These are phyloP conservation scores for Alectoris magna DNA, from an alignment of 2,797 vertebrate genomes.

Conservation along the genomic window DNA sequence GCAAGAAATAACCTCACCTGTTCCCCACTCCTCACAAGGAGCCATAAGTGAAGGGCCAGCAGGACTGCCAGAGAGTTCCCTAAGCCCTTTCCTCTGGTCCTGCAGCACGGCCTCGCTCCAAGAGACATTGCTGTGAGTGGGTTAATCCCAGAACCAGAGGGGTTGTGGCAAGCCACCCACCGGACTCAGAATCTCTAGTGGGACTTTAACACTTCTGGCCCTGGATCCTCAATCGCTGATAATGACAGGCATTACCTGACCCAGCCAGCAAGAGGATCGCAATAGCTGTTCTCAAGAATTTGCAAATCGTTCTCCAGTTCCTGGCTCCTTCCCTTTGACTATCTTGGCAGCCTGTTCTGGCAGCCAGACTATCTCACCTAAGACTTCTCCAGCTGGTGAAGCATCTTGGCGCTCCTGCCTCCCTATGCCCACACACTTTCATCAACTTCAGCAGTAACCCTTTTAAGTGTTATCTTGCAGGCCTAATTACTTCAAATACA, in stretches of 20 bases:
- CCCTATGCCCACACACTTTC: conserved; percentile 63
- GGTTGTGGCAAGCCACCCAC: neutral
- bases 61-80: neutral
- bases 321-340: conserved; percentile 72
- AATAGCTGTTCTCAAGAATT: conserved; percentile 57
- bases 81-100: neutral
- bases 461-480: conserved; percentile 71
- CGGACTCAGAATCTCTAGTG: neutral
- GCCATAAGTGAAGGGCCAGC: neutral
- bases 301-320: conserved; percentile 60
- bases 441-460: conserved; percentile 70
- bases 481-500: conserved; percentile 75
- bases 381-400: conserved; percentile 54
- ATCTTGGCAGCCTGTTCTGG: conserved; percentile 70
- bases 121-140: accelerated
- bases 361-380: conserved; percentile 69
- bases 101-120: neutral
- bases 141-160: neutral
- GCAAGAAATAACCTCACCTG: neutral
- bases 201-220: conserved; percentile 28
- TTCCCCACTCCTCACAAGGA: neutral
- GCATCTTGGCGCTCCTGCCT: conserved; percentile 66
- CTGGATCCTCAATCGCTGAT: conserved; percentile 9
- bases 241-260: conserved; percentile 65
- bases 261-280: conserved; percentile 44